phyloP scores from a whole-genome alignment of 1,140 invertebrate genomes.

The Sinonovacula constricta region DNA sequence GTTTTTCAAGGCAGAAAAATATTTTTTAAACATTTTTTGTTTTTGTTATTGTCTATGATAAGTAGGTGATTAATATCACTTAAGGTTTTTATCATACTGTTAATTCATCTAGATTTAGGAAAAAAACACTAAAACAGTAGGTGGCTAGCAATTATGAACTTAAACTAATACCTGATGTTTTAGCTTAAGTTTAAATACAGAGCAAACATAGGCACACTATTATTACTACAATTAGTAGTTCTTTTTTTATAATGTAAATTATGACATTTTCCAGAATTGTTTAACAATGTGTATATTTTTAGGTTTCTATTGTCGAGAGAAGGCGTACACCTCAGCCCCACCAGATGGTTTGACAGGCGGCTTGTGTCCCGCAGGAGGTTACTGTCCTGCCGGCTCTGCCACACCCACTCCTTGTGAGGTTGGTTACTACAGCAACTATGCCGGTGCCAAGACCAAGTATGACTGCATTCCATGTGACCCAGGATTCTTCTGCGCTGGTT shows the following conservation, averaged over 20 bases:
- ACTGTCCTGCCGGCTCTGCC: conserved; percentile 73
- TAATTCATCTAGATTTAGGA: too few species aligned
- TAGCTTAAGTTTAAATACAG: too few species aligned
- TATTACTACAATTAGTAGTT: too few species aligned
- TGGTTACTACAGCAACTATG: conserved; percentile 72
- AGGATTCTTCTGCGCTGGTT: conserved; percentile 75
- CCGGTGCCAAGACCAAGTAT: conserved; percentile 72
- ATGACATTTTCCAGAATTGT: too few species aligned
- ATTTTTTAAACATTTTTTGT: too few species aligned
- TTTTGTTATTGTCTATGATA: too few species aligned
- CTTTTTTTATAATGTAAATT: too few species aligned
- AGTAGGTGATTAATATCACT: neutral
- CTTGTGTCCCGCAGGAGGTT: conserved; percentile 75
- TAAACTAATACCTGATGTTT: neutral
- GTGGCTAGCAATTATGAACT: neutral
- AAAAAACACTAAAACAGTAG: too few species aligned
- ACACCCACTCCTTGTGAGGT: conserved; percentile 67
- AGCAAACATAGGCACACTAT: too few species aligned
- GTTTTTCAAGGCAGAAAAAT: too few species aligned
- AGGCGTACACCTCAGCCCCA: conserved; percentile 75
- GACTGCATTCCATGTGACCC: conserved; percentile 77
- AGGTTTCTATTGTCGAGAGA: conserved; percentile 76
- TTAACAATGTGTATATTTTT: too few species aligned
- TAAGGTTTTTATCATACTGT: too few species aligned
- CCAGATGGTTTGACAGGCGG: conserved; percentile 76